Conservation (phyloP, 1,140 invertebrate genomes). For the Diorhabda carinulata region DNA sequence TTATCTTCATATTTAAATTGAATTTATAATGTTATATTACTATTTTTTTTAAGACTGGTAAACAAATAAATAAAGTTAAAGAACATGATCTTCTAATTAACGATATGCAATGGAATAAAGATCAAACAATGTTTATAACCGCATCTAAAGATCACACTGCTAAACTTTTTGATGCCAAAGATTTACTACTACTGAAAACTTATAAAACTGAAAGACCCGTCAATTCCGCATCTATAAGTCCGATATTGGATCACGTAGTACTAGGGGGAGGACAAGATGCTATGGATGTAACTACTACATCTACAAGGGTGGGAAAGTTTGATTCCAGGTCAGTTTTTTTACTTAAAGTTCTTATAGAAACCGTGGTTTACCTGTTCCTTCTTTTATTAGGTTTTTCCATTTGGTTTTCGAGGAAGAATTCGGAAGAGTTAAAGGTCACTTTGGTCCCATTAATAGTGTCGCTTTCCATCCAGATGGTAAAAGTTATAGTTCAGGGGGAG, state of each 20-base stretch:
- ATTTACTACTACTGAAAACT: conserved; percentile 81
- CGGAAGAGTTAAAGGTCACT: conserved; percentile 96
- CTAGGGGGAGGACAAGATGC: conserved; percentile 97
- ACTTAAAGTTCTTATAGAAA: not conserved
- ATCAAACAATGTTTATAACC: conserved; percentile 94
- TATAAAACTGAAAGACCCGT: conserved; percentile 96
- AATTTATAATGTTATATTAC: conserved; percentile 15
- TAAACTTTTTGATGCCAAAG: conserved; percentile 87
- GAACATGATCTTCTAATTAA: conserved; percentile 87
- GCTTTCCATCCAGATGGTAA: conserved; percentile 98
- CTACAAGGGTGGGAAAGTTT: conserved; percentile 93
- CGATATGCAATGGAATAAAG: conserved; percentile 92
- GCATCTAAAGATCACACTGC: conserved; percentile 93
- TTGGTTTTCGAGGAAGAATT: conserved; percentile 99
- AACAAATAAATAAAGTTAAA: conserved; percentile 68
- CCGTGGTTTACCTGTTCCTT: not conserved
- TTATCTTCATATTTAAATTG: not conserved
- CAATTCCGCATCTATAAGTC: conserved; percentile 94
- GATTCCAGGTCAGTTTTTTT: conserved; percentile 64
- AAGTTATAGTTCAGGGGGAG: conserved; percentile 94
- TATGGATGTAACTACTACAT: conserved; percentile 98
- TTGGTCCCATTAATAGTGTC: conserved; percentile 98
- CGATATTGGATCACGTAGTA: conserved; percentile 90
- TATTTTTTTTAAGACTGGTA: conserved; percentile 64
- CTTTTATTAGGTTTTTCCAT: conserved; percentile 78